phyloP scores from a whole-genome alignment of 1,140 invertebrate species.

The Zaprionus tsacasi region DNA sequence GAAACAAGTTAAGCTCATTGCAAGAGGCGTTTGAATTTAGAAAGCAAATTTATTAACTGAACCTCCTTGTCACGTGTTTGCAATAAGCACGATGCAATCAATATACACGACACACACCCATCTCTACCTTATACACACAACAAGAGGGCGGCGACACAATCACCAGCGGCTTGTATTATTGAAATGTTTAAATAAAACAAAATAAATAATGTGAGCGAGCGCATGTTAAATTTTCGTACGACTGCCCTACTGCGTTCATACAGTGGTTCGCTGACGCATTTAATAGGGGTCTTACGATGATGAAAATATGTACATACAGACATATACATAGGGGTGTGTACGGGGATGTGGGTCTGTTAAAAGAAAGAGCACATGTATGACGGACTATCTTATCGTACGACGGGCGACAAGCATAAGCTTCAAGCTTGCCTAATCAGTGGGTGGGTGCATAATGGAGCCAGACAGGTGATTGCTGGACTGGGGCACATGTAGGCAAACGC shows the following conservation, averaged over 20 bases:
- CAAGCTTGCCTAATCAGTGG: conserved; percentile 45
- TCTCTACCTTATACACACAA: conserved; percentile 29
- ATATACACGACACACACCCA: conserved; percentile 15
- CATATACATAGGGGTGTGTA: conserved; percentile 33
- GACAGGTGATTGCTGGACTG: conserved; percentile 43
- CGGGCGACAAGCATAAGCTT: conserved; percentile 49
- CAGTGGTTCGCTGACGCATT: conserved; percentile 57
- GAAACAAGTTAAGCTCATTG: background rate
- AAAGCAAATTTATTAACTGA: conserved; percentile 1
- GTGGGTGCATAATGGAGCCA: conserved; percentile 46
- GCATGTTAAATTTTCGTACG: conserved; percentile 51
- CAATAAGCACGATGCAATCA: background rate
- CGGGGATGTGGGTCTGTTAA: conserved; percentile 18
- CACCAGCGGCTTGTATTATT: conserved; percentile 49
- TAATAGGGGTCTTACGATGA: conserved; percentile 44
- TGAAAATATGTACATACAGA: background rate
- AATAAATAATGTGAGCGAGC: conserved; percentile 58
- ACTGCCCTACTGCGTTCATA: conserved; percentile 34
- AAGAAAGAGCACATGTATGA: conserved; percentile 21
- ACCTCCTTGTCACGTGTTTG: conserved; percentile 2
- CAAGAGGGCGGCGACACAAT: conserved; percentile 15
- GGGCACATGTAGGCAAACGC: background rate
- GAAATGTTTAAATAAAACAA: conserved; percentile 72
- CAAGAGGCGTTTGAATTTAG: background rate
- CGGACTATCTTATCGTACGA: conserved; percentile 39